phyloP scores from a whole-genome alignment of 2,888 invertebrate species.

The Eucriotettix oculatus region DNA sequence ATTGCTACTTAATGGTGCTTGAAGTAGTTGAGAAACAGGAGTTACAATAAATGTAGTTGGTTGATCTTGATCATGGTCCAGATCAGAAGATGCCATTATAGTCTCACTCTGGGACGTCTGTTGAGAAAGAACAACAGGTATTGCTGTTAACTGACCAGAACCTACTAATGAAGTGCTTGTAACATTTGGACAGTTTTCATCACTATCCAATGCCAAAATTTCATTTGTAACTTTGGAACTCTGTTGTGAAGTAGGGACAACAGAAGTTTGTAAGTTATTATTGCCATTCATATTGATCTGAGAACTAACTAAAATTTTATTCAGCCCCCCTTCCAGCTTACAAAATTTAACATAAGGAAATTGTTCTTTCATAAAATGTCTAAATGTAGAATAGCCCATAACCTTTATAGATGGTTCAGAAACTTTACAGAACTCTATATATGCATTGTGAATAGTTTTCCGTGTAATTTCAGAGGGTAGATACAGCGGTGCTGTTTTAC shows the following conservation, averaged over 20 bases:
- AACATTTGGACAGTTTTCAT: neutral
- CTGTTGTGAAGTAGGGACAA: neutral
- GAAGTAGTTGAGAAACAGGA: constrained; percentile 45
- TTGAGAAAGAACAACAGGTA: constrained; percentile 42
- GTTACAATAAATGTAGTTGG: constrained; percentile 48
- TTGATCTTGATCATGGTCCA: constrained; percentile 26
- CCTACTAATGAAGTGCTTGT: constrained; percentile 35
- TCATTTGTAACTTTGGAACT: too few relatives aligned
- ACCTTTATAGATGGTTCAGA: constrained; percentile 52
- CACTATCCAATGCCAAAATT: neutral
- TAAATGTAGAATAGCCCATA: constrained; percentile 66
- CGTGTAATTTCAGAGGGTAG: constrained; percentile 40
- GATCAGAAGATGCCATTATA: constrained; percentile 16
- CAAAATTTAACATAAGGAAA: constrained; percentile 60
- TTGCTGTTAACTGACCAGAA: constrained; percentile 36
- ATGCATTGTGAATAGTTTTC: constrained; percentile 57
- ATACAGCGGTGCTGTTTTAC: constrained; percentile 25
- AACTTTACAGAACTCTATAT: constrained; percentile 54
- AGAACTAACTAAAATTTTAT: constrained; percentile 7
- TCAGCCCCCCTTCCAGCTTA: constrained; percentile 27
- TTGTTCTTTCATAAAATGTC: constrained; percentile 66
- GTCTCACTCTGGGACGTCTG: constrained; percentile 13
- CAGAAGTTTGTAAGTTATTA: constrained; percentile 17
- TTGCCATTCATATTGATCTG: constrained; percentile 17
- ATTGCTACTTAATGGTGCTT: neutral